Evolutionary conservation across 2,113 vertebrate genomes (phyloP).

Genomic region (Parus major): DNA sequence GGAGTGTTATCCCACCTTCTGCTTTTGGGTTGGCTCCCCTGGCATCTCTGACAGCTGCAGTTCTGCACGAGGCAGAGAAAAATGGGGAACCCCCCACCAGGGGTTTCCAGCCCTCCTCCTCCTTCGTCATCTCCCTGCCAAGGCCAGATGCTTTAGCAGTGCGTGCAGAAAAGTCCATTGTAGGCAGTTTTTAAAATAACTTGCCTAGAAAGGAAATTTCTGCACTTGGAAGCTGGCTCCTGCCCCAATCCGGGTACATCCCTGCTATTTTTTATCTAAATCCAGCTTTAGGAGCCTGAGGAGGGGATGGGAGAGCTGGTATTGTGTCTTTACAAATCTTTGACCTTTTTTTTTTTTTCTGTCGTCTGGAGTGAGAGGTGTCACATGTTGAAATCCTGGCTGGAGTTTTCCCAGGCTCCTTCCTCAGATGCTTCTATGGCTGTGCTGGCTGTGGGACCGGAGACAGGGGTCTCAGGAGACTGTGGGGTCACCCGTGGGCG

Average conservation of each 20-base stretch:
- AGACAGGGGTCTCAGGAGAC: background rate
- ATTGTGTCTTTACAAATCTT: background rate
- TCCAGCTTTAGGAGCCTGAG: background rate
- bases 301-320: background rate
- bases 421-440: background rate
- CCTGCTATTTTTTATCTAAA: conserved; percentile 13
- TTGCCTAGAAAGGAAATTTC: conserved; percentile 71
- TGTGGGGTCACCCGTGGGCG: background rate
- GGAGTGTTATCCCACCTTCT: background rate
- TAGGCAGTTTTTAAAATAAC: conserved; percentile 61
- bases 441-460: background rate
- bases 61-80: background rate
- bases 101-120: conserved; percentile 29
- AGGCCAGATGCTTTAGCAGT: conserved; percentile 39
- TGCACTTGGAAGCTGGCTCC: conserved; percentile 44
- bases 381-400: background rate
- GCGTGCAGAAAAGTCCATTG: conserved; percentile 35
- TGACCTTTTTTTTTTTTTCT: background rate
- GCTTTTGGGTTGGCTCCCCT: background rate
- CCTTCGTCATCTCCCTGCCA: background rate
- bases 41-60: background rate
- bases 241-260: background rate
- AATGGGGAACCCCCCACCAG: background rate
- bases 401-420: conserved; percentile 56
- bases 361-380: background rate